These are phyloP conservation scores for Eleginops maclovinus DNA, from an alignment of 2,113 vertebrate genomes.

Conservation along the genomic window DNA sequence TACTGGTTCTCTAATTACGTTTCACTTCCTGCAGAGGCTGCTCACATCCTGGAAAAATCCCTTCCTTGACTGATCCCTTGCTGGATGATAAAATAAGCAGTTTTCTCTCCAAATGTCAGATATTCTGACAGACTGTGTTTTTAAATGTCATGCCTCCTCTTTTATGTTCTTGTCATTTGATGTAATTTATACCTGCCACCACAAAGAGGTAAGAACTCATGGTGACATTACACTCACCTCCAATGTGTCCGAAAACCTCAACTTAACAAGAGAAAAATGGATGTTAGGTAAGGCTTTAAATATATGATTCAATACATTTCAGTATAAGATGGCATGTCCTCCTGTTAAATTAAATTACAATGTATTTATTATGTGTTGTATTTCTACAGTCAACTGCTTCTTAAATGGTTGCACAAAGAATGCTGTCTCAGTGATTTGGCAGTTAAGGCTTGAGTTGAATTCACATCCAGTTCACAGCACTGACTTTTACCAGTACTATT, in stretches of 20 bases:
- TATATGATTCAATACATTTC: neutral
- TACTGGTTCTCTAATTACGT: conserved; percentile 7
- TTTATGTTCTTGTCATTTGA: neutral
- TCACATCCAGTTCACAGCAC: too few relatives aligned
- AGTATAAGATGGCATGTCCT: neutral
- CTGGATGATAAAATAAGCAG: neutral
- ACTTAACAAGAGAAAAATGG: too few relatives aligned
- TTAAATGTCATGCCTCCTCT: neutral
- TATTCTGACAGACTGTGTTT: neutral
- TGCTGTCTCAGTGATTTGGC: neutral
- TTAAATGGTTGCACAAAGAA: neutral
- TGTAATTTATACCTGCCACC: neutral
- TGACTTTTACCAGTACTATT: too few relatives aligned
- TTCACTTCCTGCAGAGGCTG: conserved; percentile 6
- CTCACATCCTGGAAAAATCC: neutral
- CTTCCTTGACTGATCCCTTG: conserved; percentile 3
- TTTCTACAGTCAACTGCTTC: neutral
- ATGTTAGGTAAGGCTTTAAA: neutral
- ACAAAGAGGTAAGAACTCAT: neutral
- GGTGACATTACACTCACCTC: neutral
- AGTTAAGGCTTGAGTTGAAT: neutral
- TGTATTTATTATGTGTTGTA: too few relatives aligned
- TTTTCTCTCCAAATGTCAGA: conserved; percentile 17
- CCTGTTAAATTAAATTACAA: neutral
- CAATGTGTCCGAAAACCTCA: too few relatives aligned